Evolutionary conservation across 2,113 vertebrate species (phyloP).

Genomic region (Nesoenas mayeri): DNA sequence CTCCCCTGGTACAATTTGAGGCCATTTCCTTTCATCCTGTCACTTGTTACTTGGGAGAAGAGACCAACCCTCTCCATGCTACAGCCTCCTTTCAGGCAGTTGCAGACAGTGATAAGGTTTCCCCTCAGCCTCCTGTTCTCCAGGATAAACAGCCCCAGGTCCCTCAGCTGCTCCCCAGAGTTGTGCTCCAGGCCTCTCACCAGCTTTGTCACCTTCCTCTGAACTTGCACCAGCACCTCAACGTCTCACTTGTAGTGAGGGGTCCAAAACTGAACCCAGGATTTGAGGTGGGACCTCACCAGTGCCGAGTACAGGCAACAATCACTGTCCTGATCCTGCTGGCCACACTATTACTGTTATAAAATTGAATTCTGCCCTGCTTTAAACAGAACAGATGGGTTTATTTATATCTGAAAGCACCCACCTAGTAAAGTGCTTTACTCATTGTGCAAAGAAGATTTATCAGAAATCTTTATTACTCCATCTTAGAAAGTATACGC

Average conservation of each 20-base stretch:
- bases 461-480: conserved; percentile 10
- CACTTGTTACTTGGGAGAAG: not conserved
- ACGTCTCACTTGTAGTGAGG: not conserved
- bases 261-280: not conserved
- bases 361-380: not conserved
- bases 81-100: not conserved
- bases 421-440: not conserved
- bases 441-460: not conserved
- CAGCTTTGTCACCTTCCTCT: rapidly evolving
- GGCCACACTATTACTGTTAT: not conserved
- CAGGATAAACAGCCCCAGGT: not conserved
- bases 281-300: rapidly evolving
- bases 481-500: not conserved
- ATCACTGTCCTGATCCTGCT: not conserved
- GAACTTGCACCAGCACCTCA: rapidly evolving
- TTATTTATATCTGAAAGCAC: conserved; percentile 9
- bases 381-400: conserved; percentile 23
- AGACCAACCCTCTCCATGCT: rapidly evolving
- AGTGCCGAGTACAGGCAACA: rapidly evolving
- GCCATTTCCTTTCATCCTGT: not conserved
- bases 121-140: not conserved
- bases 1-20: too few relatives aligned
- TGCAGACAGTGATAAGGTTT: not conserved
- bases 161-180: not conserved
- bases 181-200: not conserved